phyloP scores from a whole-genome alignment of 1,140 invertebrate species.

The Tribolium castaneum region DNA sequence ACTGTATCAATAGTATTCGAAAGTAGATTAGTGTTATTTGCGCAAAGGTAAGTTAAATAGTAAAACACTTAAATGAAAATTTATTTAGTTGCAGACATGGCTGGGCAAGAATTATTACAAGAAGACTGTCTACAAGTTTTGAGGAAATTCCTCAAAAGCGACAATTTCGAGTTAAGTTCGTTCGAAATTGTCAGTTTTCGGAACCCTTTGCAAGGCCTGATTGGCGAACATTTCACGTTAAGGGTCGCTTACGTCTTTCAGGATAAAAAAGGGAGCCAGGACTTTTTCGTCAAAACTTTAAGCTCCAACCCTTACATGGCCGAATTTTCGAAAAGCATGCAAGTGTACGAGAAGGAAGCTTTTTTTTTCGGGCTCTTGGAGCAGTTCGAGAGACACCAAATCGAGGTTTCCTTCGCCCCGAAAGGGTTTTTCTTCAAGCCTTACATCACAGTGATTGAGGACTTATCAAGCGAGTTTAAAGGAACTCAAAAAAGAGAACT shows the following conservation, averaged over 20 bases:
- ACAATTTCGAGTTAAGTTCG: conserved; percentile 21
- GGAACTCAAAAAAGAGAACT: conserved; percentile 14
- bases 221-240: conserved; percentile 46
- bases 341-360: conserved; percentile 50
- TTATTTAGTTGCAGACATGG: conserved; percentile 2
- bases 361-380: conserved; percentile 43
- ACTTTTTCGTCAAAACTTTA: conserved; percentile 51
- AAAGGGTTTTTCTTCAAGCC: conserved; percentile 46
- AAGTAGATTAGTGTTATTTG: background rate
- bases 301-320: conserved; percentile 37
- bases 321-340: conserved; percentile 35
- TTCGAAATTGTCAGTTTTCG: conserved; percentile 29
- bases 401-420: conserved; percentile 42
- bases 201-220: conserved; percentile 42
- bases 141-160: background rate
- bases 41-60: background rate
- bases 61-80: background rate
- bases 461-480: conserved; percentile 41
- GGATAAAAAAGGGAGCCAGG: background rate
- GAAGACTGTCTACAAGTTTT: conserved; percentile 40
- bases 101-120: background rate
- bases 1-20: conserved; percentile 12
- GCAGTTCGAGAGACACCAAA: conserved; percentile 25
- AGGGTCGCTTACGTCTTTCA: conserved; percentile 37
- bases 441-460: conserved; percentile 47